Evolutionary conservation across 2,888 invertebrate genomes (phyloP).

Genomic region (Aleiodes alternator): DNA sequence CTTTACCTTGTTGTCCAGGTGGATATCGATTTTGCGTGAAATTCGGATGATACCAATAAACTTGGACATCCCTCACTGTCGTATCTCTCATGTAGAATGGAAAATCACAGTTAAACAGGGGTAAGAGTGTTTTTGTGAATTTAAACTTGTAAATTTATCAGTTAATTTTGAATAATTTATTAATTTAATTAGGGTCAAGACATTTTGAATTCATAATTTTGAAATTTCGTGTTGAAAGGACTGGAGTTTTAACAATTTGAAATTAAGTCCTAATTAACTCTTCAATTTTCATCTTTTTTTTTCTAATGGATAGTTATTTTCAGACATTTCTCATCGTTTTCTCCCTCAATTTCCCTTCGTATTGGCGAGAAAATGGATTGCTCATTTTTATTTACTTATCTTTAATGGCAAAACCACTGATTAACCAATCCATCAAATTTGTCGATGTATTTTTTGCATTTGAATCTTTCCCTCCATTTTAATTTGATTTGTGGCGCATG

Average conservation of each 20-base stretch:
- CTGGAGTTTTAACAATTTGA: conserved; percentile 17
- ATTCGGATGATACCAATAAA: conserved; percentile 78
- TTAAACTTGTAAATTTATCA: conserved; percentile 26
- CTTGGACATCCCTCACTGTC: conserved; percentile 64
- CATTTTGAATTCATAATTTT: conserved; percentile 49
- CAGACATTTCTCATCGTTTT: neutral
- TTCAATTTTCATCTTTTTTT: neutral
- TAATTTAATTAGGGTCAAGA: conserved; percentile 39
- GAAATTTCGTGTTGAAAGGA: neutral
- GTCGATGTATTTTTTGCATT: too few relatives aligned
- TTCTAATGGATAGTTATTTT: neutral
- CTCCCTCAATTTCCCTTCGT: too few relatives aligned
- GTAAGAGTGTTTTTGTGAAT: conserved; percentile 65
- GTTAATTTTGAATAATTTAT: conserved; percentile 36
- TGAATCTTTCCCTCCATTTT: too few relatives aligned
- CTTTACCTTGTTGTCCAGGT: conserved; percentile 70
- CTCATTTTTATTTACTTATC: too few relatives aligned
- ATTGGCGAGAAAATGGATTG: too few relatives aligned
- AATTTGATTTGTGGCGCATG: too few relatives aligned
- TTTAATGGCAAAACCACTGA: too few relatives aligned
- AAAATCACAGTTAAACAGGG: conserved; percentile 62
- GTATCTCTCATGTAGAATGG: conserved; percentile 62
- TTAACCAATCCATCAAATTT: too few relatives aligned
- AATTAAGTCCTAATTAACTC: conserved; percentile 10
- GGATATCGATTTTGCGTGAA: conserved; percentile 80